These are phyloP conservation scores for Gymnocephalus cernua DNA, from an alignment of 2,113 vertebrate genomes.

Conservation along the genomic window DNA sequence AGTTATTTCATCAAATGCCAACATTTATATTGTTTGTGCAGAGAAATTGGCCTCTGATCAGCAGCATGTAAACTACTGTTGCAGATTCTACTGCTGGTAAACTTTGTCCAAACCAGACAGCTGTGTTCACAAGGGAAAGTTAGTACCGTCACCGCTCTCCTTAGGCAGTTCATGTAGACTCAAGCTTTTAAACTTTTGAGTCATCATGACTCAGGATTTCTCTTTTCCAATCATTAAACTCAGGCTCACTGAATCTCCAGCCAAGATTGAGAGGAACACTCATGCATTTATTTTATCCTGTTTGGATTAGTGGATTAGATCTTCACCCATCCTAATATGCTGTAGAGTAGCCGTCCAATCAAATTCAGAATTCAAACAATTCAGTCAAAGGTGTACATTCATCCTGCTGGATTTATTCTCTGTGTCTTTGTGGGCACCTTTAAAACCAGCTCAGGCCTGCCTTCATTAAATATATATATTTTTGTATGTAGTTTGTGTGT, in stretches of 20 bases:
- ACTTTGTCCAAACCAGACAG: conserved; percentile 54
- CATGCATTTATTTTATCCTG: background rate
- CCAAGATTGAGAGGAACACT: conserved; percentile 17
- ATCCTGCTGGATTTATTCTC: background rate
- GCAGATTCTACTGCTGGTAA: conserved; percentile 25
- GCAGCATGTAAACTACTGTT: conserved; percentile 42
- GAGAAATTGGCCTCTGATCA: conserved; percentile 36
- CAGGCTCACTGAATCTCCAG: background rate
- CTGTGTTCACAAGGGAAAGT: conserved; percentile 70
- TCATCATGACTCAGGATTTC: conserved; percentile 50
- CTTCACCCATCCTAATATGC: background rate
- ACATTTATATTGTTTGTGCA: conserved; percentile 17
- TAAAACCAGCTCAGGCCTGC: background rate
- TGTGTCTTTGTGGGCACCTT: background rate
- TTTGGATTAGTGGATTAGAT: background rate
- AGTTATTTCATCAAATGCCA: conserved; percentile 24
- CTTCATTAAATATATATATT: background rate
- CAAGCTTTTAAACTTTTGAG: conserved; percentile 37
- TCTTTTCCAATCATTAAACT: conserved; percentile 7
- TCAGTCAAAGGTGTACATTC: background rate
- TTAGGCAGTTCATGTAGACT: conserved; percentile 48
- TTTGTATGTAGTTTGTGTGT: background rate
- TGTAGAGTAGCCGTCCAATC: background rate
- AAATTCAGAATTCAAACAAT: background rate
- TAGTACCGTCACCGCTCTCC: conserved; percentile 22